Conservation (phyloP, 2,888 invertebrate genomes). For the Lordiphosa andalusiaca region DNA sequence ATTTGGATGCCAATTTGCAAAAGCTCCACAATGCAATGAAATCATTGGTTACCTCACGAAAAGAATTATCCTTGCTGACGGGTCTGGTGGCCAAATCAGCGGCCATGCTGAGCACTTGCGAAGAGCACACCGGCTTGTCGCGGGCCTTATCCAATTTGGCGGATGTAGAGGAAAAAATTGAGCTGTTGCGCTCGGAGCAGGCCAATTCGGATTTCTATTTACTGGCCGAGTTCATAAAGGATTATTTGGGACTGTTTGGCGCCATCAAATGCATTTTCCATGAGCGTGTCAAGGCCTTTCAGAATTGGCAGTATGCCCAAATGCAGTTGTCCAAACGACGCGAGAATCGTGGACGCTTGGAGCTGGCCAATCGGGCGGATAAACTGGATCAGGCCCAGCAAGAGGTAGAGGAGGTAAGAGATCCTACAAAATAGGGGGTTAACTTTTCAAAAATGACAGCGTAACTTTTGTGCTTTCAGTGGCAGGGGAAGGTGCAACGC, state of each 20-base stretch:
- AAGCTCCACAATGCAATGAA: constrained; percentile 94
- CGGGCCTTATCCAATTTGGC: constrained; percentile 94
- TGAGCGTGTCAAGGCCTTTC: constrained; percentile 88
- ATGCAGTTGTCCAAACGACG: constrained; percentile 95
- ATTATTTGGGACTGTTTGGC: constrained; percentile 94
- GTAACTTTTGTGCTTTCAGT: no score
- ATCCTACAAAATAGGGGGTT: no score
- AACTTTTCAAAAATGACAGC: no score
- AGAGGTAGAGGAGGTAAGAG: constrained; percentile 93
- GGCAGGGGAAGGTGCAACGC: constrained; percentile 98
- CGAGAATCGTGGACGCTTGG: constrained; percentile 95
- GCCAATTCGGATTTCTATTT: constrained; percentile 96
- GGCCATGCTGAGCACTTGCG: constrained; percentile 94
- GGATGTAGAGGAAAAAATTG: constrained; percentile 91
- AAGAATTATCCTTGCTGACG: constrained; percentile 89
- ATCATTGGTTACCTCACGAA: constrained; percentile 90
- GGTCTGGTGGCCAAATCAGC: constrained; percentile 92
- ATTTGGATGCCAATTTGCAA: constrained; percentile 92
- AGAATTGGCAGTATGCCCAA: constrained; percentile 98
- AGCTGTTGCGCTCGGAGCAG: constrained; percentile 93
- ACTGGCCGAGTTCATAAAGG: constrained; percentile 96
- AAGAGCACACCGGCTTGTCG: constrained; percentile 95
- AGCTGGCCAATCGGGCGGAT: constrained; percentile 93
- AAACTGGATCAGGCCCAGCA: constrained; percentile 92
- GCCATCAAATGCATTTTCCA: constrained; percentile 92